Evolutionary conservation across 2,113 vertebrate species (phyloP), one percentile per base, ranked within the genome.

Genomic region (Talpa occidentalis): DNA sequence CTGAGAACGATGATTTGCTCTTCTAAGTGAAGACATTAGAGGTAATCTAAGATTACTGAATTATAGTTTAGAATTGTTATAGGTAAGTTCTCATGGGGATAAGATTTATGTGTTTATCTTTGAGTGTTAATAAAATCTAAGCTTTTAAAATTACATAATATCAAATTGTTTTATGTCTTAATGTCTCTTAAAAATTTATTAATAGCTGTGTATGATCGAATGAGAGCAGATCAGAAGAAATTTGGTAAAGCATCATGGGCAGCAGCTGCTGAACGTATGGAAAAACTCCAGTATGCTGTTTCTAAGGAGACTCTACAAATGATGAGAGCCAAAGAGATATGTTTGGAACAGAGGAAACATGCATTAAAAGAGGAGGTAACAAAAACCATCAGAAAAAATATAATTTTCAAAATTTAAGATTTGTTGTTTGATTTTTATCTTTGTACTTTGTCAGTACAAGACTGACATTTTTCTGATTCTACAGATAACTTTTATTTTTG

Each of bases 271-370:
- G 99, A 99, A 47, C 99, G 99, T 66, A 99, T 99, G 99, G 99
- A 99, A 98, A 99, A 98, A 52, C 98, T 99, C 96, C 99, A 99
- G 96, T 99, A 99, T 97, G 99, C 98, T 0, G 99, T 99, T 90
- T 99, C 99, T 96, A 99, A 99, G 97, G 99, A 99, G 96, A 99
- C 99, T 2, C 98, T 99, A 95, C 99, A 99, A 97, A 98, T 99
- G 97, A 99, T 99, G 99, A 98, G 99, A 95, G 99, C 99, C 90
- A 99, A 99, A 96, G 99, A 99, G 96, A 99, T 99, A 97, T 99
- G 99, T 97, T 98, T 99, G 98, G 99, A 99, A 93, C 99, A 99
- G 98, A 99, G 98, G 98, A 99, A 99, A 87, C 99, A 99, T 85
- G 98, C 99, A 0, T 93, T 99, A 60, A 99, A 99, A 97, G 99